phyloP scores from a whole-genome alignment of 2,113 vertebrate species.

The Corydoras sp. region DNA sequence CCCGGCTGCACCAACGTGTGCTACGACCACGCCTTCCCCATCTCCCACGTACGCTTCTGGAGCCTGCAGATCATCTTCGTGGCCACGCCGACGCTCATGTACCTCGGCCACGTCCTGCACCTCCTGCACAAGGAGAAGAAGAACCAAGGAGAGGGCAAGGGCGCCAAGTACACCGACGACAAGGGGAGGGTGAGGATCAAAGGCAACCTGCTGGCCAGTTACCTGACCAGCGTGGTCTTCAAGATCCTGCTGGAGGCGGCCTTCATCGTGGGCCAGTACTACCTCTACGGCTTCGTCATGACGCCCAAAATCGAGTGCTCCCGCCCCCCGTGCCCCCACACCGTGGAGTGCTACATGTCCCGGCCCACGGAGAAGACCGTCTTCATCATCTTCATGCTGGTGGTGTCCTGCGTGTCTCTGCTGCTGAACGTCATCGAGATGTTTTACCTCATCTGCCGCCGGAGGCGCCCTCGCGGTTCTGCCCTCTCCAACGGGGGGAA shows the following conservation, averaged over 20 bases:
- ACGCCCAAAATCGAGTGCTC: conserved; percentile 76
- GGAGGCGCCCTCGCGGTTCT: not conserved
- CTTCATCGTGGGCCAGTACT: conserved; percentile 90
- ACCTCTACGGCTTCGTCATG: conserved; percentile 86
- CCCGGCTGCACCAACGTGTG: conserved; percentile 93
- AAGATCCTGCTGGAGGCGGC: conserved; percentile 82
- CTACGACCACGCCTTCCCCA: conserved; percentile 91
- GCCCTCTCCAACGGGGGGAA: no score
- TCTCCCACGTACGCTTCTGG: conserved; percentile 96
- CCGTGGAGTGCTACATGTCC: conserved; percentile 93
- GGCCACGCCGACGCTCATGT: conserved; percentile 84
- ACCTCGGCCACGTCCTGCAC: conserved; percentile 86
- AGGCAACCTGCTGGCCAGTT: conserved; percentile 82
- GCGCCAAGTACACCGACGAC: conserved; percentile 67
- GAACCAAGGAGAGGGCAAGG: conserved; percentile 48
- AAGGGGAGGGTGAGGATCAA: conserved; percentile 75
- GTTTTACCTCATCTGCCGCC: conserved; percentile 71
- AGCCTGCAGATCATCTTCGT: conserved; percentile 92
- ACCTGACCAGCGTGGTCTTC: conserved; percentile 81
- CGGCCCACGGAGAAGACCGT: conserved; percentile 93
- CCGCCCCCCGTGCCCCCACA: conserved; percentile 83
- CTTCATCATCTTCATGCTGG: conserved; percentile 81
- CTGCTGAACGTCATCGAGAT: conserved; percentile 86
- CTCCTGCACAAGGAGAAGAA: conserved; percentile 85
- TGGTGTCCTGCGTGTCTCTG: conserved; percentile 77